These are phyloP conservation scores for Genyomyrus donnyi DNA, from an alignment of 2,113 vertebrate species.

Conservation along the genomic window DNA sequence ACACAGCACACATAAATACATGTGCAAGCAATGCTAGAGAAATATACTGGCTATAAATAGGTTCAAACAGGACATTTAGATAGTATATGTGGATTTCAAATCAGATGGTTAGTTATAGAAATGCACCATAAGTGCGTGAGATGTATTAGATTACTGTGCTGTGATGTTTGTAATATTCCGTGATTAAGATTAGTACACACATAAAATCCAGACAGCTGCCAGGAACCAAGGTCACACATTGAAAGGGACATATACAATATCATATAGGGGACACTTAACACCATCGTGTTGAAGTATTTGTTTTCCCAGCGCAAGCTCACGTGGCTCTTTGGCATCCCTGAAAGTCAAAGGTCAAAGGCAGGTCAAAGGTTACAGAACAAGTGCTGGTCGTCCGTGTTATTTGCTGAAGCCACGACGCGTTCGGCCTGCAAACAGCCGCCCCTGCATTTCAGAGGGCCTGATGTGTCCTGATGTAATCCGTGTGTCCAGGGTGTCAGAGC, in stretches of 20 bases:
- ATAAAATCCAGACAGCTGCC: neutral
- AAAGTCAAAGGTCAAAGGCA: neutral
- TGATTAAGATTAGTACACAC: neutral
- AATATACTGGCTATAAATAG: neutral
- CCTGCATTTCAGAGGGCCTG: neutral
- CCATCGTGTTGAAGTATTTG: neutral
- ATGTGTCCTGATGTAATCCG: neutral
- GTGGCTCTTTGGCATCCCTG: neutral
- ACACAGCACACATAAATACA: neutral
- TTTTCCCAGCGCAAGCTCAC: neutral
- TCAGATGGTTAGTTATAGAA: neutral
- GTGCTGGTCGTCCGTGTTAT: neutral
- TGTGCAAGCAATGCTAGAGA: neutral
- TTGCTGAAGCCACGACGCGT: neutral
- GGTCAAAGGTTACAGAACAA: neutral
- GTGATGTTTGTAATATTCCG: neutral
- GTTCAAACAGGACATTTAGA: neutral
- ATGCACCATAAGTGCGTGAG: neutral
- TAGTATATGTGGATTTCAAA: neutral
- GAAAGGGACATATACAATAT: neutral
- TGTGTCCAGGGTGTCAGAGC: neutral
- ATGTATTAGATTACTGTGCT: neutral
- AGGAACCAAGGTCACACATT: neutral
- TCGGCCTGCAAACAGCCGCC: neutral
- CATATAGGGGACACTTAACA: neutral